Percentiles rank a stretch among this genome's conserved stretches.
These are phyloP conservation scores for Desmophyllum pertusum DNA, from an alignment of 92 coral and sea anemone species.

Conservation along the genomic window DNA sequence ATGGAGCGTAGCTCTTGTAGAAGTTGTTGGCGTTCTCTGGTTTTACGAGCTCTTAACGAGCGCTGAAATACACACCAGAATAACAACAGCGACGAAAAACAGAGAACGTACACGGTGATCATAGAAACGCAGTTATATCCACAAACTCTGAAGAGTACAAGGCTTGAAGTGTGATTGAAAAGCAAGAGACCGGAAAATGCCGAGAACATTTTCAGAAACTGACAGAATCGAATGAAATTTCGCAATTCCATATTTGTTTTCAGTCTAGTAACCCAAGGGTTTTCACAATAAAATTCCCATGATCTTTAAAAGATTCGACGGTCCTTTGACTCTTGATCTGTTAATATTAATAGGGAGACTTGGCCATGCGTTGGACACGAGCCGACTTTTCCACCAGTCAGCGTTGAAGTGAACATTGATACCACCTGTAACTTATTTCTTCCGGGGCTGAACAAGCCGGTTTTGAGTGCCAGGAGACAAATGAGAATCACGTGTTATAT, in stretches of 20 bases:
- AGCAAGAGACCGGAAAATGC: slow-evolving; percentile 48
- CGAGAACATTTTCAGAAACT: slow-evolving; percentile 22
- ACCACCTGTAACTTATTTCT: not conserved
- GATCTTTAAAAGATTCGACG: not conserved
- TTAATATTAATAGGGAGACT: slow-evolving; percentile 10
- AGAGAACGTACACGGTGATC: slow-evolving; percentile 31
- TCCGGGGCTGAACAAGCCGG: not conserved
- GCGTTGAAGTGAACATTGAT: not conserved
- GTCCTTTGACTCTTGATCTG: not conserved
- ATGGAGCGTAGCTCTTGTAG: slow-evolving; percentile 80
- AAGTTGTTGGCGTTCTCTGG: slow-evolving; percentile 58
- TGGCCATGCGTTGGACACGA: not conserved
- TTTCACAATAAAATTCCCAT: not conserved
- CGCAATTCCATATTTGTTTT: slow-evolving; percentile 5
- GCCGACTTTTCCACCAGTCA: slow-evolving; percentile 14
- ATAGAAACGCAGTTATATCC: slow-evolving; percentile 57
- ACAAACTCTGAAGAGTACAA: slow-evolving; percentile 53
- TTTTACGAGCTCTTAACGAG: slow-evolving; percentile 22
- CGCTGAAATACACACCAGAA: slow-evolving; percentile 61
- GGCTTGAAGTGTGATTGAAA: slow-evolving; percentile 59
- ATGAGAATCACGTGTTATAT: not conserved
- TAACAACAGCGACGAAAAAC: slow-evolving; percentile 50
- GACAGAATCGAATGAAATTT: slow-evolving; percentile 3
- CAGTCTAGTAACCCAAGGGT: not conserved
- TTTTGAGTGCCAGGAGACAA: not conserved